phyloP scores from a whole-genome alignment of 2,113 vertebrate genomes.

The Capricornis sumatraensis region DNA sequence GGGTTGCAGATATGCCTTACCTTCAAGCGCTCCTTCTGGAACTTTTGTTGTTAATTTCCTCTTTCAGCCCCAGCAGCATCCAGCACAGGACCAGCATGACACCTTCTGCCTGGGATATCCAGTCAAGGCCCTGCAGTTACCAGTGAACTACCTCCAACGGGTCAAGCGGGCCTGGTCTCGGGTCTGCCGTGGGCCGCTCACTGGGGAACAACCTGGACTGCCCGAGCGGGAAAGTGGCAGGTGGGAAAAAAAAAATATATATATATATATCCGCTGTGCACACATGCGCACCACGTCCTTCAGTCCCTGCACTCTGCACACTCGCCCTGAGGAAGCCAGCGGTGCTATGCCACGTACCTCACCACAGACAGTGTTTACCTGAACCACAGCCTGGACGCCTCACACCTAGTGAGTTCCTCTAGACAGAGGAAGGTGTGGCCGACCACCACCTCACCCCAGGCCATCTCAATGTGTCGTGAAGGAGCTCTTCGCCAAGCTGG shows the following conservation, averaged over 20 bases:
- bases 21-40: constrained; percentile 95
- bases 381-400: constrained; percentile 90
- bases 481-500: constrained; percentile 92
- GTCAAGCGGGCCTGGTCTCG: constrained; percentile 88
- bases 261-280: constrained; percentile 84
- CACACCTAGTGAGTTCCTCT: constrained; percentile 93
- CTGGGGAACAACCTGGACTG: constrained; percentile 87
- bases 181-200: constrained; percentile 85
- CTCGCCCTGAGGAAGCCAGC: constrained; percentile 86
- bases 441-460: constrained; percentile 88
- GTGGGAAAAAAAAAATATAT: too few species aligned
- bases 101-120: constrained; percentile 92
- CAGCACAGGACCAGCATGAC: constrained; percentile 90
- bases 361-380: constrained; percentile 92
- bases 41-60: constrained; percentile 87
- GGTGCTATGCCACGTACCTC: constrained; percentile 87
- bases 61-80: constrained; percentile 93
- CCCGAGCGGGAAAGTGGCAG: constrained; percentile 88
- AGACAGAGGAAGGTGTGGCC: constrained; percentile 91
- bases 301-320: constrained; percentile 50
- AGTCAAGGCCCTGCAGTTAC: constrained; percentile 81
- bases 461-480: constrained; percentile 87
- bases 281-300: constrained; percentile 80
- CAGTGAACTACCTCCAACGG: constrained; percentile 84
- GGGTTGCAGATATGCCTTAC: constrained; percentile 93